Evolutionary conservation across 2,888 invertebrate genomes (phyloP).

Genomic region (Tiphia femorata): DNA sequence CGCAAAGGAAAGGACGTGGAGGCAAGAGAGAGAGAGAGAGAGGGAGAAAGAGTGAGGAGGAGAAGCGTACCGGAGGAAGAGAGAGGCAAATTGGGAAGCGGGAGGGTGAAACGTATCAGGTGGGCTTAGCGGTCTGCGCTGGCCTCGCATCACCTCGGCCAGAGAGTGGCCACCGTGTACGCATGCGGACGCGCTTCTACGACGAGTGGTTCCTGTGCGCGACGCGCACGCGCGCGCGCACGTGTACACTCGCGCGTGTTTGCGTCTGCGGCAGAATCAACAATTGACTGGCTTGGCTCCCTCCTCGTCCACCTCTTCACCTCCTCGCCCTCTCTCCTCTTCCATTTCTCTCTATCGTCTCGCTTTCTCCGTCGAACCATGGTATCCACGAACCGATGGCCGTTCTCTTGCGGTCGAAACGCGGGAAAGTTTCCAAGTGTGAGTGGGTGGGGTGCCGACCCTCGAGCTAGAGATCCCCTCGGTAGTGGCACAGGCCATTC

Average conservation of each 20-base stretch:
- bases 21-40: slow-evolving; percentile 18
- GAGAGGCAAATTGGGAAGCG: slow-evolving; percentile 16
- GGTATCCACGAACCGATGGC: too few species aligned
- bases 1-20: slow-evolving; percentile 57
- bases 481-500: too few species aligned
- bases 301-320: too few species aligned
- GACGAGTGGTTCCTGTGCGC: slow-evolving; percentile 3
- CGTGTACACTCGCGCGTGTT: slow-evolving; percentile 12
- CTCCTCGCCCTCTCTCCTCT: background rate
- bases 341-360: slow-evolving; percentile 9
- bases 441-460: slow-evolving; percentile 1
- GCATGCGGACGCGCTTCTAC: slow-evolving; percentile 30
- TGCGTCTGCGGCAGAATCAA: slow-evolving; percentile 27
- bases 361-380: background rate
- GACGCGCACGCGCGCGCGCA: slow-evolving; percentile 2
- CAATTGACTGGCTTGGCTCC: slow-evolving; percentile 17
- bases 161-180: slow-evolving; percentile 62
- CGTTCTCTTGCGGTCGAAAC: slow-evolving; percentile 31
- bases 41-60: slow-evolving; percentile 29
- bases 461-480: background rate
- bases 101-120: slow-evolving; percentile 62
- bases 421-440: slow-evolving; percentile 27
- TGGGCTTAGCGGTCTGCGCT: slow-evolving; percentile 66
- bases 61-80: slow-evolving; percentile 18
- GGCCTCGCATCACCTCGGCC: slow-evolving; percentile 62